phyloP scores from a whole-genome alignment of 2,113 vertebrate species.

The Urocolius indicus region DNA sequence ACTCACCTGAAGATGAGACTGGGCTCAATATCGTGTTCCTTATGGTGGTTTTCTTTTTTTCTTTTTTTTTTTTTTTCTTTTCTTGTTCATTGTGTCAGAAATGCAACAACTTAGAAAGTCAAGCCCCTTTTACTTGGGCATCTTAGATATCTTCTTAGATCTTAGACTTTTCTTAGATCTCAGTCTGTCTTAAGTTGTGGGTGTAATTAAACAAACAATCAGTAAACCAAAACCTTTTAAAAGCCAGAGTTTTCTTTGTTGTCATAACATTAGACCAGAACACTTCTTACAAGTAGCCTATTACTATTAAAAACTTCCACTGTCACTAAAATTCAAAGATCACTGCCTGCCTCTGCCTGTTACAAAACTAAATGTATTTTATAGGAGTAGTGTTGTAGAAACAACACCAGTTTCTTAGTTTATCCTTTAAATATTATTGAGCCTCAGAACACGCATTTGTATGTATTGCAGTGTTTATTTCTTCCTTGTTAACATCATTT shows the following conservation, averaged over 20 bases:
- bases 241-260: background rate
- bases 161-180: background rate
- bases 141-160: background rate
- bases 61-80: background rate
- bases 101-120: background rate
- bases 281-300: background rate
- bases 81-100: background rate
- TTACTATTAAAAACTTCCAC: background rate
- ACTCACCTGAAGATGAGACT: background rate
- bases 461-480: background rate
- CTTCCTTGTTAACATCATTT: background rate
- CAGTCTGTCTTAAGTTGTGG: background rate
- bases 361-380: background rate
- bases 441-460: background rate
- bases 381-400: background rate
- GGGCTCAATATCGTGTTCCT: fast-evolving
- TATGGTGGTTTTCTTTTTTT: background rate
- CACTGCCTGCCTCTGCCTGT: background rate
- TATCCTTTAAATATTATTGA: background rate
- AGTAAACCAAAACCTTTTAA: background rate
- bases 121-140: background rate
- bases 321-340: background rate
- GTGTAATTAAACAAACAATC: background rate
- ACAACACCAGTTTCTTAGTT: background rate
- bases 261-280: background rate